Conservation (phyloP, 2,797 vertebrate species). For the Neomorphus geoffroyi region DNA sequence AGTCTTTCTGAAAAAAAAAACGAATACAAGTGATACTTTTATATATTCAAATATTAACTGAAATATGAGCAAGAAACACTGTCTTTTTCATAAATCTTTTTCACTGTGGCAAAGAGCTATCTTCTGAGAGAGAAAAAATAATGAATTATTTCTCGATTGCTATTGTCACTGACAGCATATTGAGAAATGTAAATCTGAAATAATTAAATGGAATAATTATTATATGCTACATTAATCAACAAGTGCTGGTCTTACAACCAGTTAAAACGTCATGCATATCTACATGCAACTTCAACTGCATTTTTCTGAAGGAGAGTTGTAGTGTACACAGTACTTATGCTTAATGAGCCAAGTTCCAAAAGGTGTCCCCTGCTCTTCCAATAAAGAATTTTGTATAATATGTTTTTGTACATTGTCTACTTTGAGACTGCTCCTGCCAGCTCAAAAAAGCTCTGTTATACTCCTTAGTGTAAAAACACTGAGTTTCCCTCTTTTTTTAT, state of each 20-base stretch:
- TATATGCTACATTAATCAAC: background rate
- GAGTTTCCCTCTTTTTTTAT: background rate
- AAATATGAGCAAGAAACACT: background rate
- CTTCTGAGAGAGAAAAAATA: background rate
- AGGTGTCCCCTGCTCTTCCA: rapidly evolving
- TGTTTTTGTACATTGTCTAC: background rate
- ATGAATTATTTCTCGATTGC: background rate
- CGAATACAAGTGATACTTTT: background rate
- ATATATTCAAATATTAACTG: background rate
- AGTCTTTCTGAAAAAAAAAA: constrained; percentile 6
- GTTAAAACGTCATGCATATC: background rate
- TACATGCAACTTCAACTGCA: background rate
- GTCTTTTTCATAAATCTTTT: background rate
- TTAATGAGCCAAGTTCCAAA: background rate
- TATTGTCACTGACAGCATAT: background rate
- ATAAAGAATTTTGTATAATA: background rate
- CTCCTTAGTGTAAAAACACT: background rate
- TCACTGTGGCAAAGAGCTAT: background rate
- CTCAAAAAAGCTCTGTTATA: background rate
- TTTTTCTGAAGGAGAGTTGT: background rate
- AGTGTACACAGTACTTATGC: background rate
- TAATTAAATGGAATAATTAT: background rate
- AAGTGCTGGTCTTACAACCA: background rate
- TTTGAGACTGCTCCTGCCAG: background rate
- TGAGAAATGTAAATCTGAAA: background rate